phyloP scores from a whole-genome alignment of 2,888 invertebrate species.

The Meloe dianella region DNA sequence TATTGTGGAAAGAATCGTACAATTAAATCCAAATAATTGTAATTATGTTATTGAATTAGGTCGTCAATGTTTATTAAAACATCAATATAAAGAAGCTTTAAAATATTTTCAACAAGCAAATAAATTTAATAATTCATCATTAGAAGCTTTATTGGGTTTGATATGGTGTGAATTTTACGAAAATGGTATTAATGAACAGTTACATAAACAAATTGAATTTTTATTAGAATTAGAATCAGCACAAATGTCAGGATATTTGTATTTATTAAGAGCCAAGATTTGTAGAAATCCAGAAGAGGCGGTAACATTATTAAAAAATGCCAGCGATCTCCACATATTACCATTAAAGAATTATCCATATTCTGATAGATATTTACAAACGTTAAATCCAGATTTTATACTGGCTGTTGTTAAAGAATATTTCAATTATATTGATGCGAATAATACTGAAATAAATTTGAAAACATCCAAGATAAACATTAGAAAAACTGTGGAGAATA shows the following conservation, averaged over 20 bases:
- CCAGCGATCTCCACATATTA: constrained; percentile 65
- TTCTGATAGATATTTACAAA: constrained; percentile 75
- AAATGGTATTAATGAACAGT: constrained; percentile 73
- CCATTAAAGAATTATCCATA: constrained; percentile 67
- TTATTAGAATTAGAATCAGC: constrained; percentile 80
- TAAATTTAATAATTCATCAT: constrained; percentile 83
- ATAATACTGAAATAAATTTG: constrained; percentile 4
- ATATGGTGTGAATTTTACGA: constrained; percentile 83
- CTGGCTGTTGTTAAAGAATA: constrained; percentile 79
- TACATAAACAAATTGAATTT: constrained; percentile 86
- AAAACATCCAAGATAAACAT: constrained; percentile 31
- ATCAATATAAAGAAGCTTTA: constrained; percentile 78
- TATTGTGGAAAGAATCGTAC: constrained; percentile 80
- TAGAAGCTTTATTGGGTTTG: constrained; percentile 79
- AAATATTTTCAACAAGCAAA: constrained; percentile 81
- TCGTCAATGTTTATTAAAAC: constrained; percentile 76
- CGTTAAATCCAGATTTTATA: constrained; percentile 86
- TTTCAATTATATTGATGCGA: constrained; percentile 71
- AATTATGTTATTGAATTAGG: constrained; percentile 83
- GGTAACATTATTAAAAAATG: constrained; percentile 67
- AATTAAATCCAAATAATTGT: constrained; percentile 71
- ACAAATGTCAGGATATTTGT: constrained; percentile 68
- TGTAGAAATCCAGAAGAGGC: constrained; percentile 64
- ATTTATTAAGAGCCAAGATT: constrained; percentile 73
- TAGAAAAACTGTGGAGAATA: constrained; percentile 67